A percentile compares a stretch with the other conserved stretches of the same genome.
phyloP scores from a whole-genome alignment of 2,797 vertebrate genomes.

The Cuculus canorus region DNA sequence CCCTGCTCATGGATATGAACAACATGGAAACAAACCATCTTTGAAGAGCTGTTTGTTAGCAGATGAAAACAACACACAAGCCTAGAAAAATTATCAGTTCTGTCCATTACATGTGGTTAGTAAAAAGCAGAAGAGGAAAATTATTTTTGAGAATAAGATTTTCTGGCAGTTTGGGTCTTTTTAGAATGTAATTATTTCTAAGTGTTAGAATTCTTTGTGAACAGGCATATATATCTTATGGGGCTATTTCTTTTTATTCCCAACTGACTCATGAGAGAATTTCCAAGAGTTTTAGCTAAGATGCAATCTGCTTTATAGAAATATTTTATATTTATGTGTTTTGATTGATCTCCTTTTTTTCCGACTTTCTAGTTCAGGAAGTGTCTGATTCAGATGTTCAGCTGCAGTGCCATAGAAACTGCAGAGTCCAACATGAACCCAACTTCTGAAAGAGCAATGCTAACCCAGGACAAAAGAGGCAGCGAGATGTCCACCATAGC shows the following conservation, averaged over 20 bases:
- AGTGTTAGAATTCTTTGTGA: background rate
- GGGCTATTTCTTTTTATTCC: background rate
- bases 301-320: background rate
- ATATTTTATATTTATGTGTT: background rate
- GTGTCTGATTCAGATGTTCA: constrained; percentile 85
- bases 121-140: background rate
- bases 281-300: background rate
- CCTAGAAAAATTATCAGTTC: background rate
- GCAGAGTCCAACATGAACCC: constrained; percentile 75
- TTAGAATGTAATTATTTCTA: background rate
- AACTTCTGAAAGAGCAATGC: constrained; percentile 73
- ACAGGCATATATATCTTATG: background rate
- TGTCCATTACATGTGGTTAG: background rate
- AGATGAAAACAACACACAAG: background rate
- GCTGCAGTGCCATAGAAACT: constrained; percentile 62
- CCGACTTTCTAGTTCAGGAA: constrained; percentile 84
- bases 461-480: constrained; percentile 76
- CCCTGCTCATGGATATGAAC: background rate
- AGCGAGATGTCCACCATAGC: constrained; percentile 82
- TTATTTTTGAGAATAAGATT: background rate
- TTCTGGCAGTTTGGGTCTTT: background rate
- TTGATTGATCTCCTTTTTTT: background rate
- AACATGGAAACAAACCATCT: background rate
- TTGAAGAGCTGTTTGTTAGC: background rate
- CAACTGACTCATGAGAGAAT: background rate